Base-by-base conservation (phyloP, 1,140 invertebrate genomes). In the Pteromalus puparum region DNA sequence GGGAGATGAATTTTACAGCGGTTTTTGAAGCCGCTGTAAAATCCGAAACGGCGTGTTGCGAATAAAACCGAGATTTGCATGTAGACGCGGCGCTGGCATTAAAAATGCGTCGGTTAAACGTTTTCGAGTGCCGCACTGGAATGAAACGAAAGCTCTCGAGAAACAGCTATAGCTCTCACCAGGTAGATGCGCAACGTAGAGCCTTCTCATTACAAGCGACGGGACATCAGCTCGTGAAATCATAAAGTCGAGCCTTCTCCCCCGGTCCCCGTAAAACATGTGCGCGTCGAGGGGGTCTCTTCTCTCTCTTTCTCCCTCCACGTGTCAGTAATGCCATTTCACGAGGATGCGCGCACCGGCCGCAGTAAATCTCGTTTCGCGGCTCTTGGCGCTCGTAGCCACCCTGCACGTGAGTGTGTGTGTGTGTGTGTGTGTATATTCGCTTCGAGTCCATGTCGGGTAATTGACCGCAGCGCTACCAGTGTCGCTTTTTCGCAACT, bases 331-430 rank as follows among this genome's bases (percentile, higher is more conserved):
- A 90, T 88, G 82, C 87, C 85, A 87, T 89, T 90, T 89, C 86
- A 89, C 87, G 86, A 90, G 87, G 88, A 89, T 89, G 87, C 53
- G 53, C 87, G 85, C 89, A 73, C 42, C 30, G 81, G 46, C 79
- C 74, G 65, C 87, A 82, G 87, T 90, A 88, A 89, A 90, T 89
- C 88, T 90, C 87, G 87, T 89, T 90, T 90, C 86, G 86, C 87
- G 88, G 87, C 87, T 89, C 88, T 87, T 88, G 85, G 86, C 80
- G 65, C 46, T 67, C 34, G 53, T 68, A 42, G 28, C 9, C 21
- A 75, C 21, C 75, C 77, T n/a, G n/a, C n/a, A 84, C 82, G 73
- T 79, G 84, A 67, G 2, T 70, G 26, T 18, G 2, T 7, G 81
- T 78, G 70, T 75, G 77, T 70, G 78, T 78, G 67, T 48, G n/a